These are phyloP conservation scores for Zelostemma sp. DNA, from an alignment of 1,140 invertebrate species.

Conservation along the genomic window DNA sequence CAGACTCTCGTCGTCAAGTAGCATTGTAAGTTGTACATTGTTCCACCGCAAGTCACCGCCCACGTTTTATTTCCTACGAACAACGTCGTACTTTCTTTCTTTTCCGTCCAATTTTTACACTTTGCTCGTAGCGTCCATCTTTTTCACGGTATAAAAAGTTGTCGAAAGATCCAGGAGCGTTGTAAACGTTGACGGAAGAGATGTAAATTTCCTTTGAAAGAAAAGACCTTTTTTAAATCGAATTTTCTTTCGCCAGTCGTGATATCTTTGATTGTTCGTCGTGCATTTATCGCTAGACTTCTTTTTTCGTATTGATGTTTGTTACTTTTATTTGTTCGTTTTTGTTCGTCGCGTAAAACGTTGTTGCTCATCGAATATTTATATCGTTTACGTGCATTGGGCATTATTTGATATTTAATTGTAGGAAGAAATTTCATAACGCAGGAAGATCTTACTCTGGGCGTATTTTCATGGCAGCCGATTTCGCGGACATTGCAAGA, in stretches of 20 bases:
- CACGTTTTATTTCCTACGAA: background rate
- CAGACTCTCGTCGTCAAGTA: conserved; percentile 77
- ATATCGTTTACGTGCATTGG: conserved; percentile 10
- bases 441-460: conserved; percentile 7
- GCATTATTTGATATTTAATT: conserved; percentile 21
- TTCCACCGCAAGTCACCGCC: background rate
- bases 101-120: background rate
- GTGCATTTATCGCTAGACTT: background rate
- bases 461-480: conserved; percentile 12
- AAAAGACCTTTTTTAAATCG: too few relatives aligned
- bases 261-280: background rate
- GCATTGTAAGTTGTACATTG: conserved; percentile 64
- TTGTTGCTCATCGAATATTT: conserved; percentile 22
- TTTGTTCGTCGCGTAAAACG: conserved; percentile 2
- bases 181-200: too few relatives aligned
- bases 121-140: too few relatives aligned
- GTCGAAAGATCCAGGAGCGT: too few relatives aligned
- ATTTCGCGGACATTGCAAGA: conserved; percentile 2
- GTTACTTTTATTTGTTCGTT: conserved; percentile 8
- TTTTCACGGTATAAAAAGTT: too few relatives aligned
- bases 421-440: conserved; percentile 11
- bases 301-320: conserved; percentile 1
- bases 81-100: background rate
- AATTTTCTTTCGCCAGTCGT: too few relatives aligned
- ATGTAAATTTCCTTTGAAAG: too few relatives aligned